phyloP scores from a whole-genome alignment of 2,113 vertebrate species.

The Lagopus leucura region DNA sequence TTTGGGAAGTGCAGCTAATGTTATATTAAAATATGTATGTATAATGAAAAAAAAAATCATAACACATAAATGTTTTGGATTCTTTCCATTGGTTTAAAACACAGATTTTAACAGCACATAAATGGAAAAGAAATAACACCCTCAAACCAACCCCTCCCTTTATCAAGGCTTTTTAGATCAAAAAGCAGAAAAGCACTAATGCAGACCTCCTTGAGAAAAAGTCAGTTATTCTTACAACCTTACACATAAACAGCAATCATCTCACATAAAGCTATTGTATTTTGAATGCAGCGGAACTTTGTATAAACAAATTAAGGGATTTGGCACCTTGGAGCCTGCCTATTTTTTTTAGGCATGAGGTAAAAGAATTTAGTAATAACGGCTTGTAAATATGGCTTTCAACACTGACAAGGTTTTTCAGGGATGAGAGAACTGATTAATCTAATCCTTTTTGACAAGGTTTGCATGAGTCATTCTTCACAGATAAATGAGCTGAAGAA shows the following conservation, averaged over 20 bases:
- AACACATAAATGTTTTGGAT: no score
- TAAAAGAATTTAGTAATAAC: not conserved
- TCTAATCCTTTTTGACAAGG: not conserved
- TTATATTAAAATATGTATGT: not conserved
- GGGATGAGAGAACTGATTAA: not conserved
- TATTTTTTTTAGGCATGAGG: not conserved
- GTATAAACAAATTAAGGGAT: not conserved
- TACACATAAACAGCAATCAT: not conserved
- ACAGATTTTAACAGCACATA: not conserved
- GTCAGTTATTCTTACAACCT: not conserved
- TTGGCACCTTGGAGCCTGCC: not conserved
- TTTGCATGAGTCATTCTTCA: not conserved
- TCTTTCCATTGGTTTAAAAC: not conserved
- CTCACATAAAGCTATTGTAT: not conserved
- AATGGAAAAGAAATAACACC: not conserved
- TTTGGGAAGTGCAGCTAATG: not conserved
- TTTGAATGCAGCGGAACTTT: not conserved
- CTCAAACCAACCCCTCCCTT: not conserved
- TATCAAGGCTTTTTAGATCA: not conserved
- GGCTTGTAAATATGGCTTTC: not conserved
- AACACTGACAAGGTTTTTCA: not conserved
- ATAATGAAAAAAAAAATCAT: no score
- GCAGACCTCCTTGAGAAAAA: not conserved
- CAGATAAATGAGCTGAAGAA: not conserved
- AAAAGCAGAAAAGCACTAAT: not conserved